Evolutionary conservation across 2,797 vertebrate genomes (phyloP).

Genomic region (Cynopterus sphinx): DNA sequence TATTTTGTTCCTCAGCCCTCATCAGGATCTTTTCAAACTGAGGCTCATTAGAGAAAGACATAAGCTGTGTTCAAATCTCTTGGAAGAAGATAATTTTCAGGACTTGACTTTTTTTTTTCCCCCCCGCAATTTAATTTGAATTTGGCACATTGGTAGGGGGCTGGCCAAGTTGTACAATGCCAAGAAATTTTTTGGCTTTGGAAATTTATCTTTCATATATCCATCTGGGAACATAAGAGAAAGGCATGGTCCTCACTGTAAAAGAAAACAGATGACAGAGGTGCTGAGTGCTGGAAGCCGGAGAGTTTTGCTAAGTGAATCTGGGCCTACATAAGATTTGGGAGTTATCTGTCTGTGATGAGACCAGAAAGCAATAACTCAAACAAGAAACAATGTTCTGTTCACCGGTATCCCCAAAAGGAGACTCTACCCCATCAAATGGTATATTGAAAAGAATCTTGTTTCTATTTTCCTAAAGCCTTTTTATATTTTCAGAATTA

Average conservation of each 20-base stretch:
- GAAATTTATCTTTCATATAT: slow-evolving; percentile 33
- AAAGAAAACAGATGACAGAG: slow-evolving; percentile 27
- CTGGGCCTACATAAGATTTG: background rate
- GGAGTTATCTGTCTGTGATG: background rate
- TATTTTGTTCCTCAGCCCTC: slow-evolving; percentile 51
- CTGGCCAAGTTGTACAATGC: background rate
- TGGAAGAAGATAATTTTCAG: slow-evolving; percentile 57
- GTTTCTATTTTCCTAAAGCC: slow-evolving; percentile 56
- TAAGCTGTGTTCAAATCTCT: slow-evolving; percentile 34
- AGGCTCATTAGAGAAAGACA: slow-evolving; percentile 18
- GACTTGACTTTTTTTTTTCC: background rate
- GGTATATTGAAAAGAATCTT: slow-evolving; percentile 33
- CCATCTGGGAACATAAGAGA: slow-evolving; percentile 1
- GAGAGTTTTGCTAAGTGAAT: slow-evolving; percentile 41
- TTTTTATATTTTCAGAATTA: slow-evolving; percentile 60
- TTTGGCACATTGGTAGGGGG: slow-evolving; percentile 20
- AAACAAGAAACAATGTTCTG: background rate
- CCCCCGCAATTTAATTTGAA: slow-evolving; percentile 32
- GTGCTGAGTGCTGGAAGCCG: background rate
- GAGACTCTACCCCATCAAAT: slow-evolving; percentile 9
- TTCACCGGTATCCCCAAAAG: background rate
- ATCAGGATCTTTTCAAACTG: slow-evolving; percentile 40
- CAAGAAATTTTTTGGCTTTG: slow-evolving; percentile 49
- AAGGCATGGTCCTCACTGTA: background rate
- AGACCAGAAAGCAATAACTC: slow-evolving; percentile 31